Percentiles rank a stretch among this genome's conserved stretches.
Evolutionary conservation across 2,888 invertebrate species (phyloP).

Genomic region (Drosophila koepferae): DNA sequence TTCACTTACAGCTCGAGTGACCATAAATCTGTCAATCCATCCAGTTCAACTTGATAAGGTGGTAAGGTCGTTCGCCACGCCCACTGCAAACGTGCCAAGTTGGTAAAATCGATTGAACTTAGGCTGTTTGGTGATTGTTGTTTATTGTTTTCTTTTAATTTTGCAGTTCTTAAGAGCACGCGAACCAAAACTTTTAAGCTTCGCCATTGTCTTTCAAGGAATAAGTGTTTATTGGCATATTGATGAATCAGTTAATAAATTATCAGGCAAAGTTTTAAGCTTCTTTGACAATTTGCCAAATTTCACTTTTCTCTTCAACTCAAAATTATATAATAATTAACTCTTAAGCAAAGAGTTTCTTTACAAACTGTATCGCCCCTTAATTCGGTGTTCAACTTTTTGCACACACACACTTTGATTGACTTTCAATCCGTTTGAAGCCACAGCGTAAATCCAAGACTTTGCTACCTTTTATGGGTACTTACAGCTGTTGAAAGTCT

Average conservation of each 20-base stretch:
- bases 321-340: neutral
- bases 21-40: neutral
- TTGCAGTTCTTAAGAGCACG: neutral
- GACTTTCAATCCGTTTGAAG: constrained; percentile 2
- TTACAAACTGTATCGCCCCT: neutral
- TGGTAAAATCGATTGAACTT: neutral
- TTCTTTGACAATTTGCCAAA: neutral
- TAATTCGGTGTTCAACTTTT: neutral
- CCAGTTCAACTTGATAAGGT: neutral
- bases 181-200: neutral
- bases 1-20: neutral
- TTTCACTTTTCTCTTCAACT: neutral
- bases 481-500: constrained; percentile 18
- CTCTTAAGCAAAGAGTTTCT: neutral
- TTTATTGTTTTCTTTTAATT: neutral
- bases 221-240: constrained; percentile 7
- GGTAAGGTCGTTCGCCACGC: neutral
- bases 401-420: neutral
- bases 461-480: constrained; percentile 15
- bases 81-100: neutral
- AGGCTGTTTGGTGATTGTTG: neutral
- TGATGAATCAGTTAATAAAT: neutral
- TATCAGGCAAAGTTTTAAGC: constrained; percentile 1
- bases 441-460: constrained; percentile 8
- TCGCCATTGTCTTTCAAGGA: neutral